Percentiles rank a stretch among this genome's conserved stretches.
phyloP scores from a whole-genome alignment of 2,113 vertebrate genomes.

The Ammodramus savannarum region DNA sequence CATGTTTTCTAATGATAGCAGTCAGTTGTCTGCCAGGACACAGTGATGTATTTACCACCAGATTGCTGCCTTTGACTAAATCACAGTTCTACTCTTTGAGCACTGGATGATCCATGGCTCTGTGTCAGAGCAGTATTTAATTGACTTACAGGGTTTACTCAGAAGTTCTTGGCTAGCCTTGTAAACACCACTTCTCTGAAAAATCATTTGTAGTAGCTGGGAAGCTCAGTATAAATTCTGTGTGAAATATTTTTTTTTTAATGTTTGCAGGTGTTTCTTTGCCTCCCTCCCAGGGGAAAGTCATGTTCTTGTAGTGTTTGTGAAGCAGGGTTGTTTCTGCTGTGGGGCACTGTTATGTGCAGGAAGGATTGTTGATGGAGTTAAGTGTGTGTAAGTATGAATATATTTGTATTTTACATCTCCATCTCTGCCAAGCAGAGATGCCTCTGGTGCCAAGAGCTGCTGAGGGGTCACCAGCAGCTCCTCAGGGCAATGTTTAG shows the following conservation, averaged over 20 bases:
- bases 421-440: background rate
- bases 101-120: background rate
- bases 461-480: background rate
- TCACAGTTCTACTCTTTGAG: background rate
- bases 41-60: background rate
- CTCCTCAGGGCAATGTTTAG: background rate
- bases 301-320: background rate
- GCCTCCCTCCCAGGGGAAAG: background rate
- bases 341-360: background rate
- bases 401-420: rapidly evolving
- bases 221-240: background rate
- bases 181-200: background rate
- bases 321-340: background rate
- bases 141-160: background rate
- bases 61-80: background rate
- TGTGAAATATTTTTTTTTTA: background rate
- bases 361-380: background rate
- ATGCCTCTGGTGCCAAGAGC: background rate
- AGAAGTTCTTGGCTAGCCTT: background rate
- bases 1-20: background rate
- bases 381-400: background rate
- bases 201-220: background rate
- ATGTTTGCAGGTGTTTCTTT: background rate
- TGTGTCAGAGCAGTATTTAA: background rate
- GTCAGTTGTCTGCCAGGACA: background rate